Evolutionary conservation across 2,797 vertebrate genomes (phyloP).

Genomic region (Spinus olivaceus): DNA sequence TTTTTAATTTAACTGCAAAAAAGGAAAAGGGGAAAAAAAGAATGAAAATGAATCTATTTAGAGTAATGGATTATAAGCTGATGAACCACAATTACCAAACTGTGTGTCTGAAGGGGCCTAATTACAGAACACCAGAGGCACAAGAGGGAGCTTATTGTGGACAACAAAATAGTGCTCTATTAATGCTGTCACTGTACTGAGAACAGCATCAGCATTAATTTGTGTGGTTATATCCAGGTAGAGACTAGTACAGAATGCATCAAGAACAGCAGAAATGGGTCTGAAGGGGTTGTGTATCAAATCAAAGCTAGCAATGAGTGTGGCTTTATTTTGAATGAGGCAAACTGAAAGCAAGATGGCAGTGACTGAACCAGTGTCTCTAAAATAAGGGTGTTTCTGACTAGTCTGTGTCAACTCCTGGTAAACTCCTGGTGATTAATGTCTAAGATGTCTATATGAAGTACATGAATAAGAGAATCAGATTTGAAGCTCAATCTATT

Average conservation of each 20-base stretch:
- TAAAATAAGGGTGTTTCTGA: not conserved
- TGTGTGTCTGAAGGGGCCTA: constrained; percentile 45
- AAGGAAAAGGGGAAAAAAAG: not conserved
- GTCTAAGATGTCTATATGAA: not conserved
- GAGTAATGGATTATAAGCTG: constrained; percentile 31
- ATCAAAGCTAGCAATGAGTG: not conserved
- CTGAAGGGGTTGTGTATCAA: not conserved
- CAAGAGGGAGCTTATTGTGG: constrained; percentile 45
- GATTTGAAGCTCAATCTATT: not conserved
- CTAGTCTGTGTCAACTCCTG: not conserved
- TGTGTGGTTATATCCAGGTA: constrained; percentile 3
- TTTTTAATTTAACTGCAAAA: not conserved
- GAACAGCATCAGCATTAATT: constrained; percentile 12
- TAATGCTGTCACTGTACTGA: constrained; percentile 8
- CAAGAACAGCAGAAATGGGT: not conserved
- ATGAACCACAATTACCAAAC: constrained; percentile 48
- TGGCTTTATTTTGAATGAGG: not conserved
- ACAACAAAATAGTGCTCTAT: constrained; percentile 32
- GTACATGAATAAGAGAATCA: not conserved
- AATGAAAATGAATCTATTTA: constrained; percentile 19
- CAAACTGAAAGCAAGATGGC: constrained; percentile 32
- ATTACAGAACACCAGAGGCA: constrained; percentile 37
- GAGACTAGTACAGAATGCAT: not conserved
- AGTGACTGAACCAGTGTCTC: not conserved
- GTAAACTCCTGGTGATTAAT: not conserved